Evolutionary conservation across 2,797 vertebrate species (phyloP), one percentile per base, ranked within the genome.

Genomic region (Clamator glandarius): DNA sequence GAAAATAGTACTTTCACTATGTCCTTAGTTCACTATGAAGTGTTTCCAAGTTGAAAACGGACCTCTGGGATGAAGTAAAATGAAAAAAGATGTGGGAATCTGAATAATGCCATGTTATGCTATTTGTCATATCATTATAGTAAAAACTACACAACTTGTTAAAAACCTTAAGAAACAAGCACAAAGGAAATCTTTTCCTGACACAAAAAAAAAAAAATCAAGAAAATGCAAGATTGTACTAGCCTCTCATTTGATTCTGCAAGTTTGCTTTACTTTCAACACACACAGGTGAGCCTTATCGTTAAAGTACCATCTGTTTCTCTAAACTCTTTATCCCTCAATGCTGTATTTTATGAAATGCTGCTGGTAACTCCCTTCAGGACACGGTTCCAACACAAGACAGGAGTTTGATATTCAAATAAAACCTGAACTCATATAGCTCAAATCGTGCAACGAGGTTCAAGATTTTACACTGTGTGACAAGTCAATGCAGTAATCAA

Each of bases 61-160:
- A 83, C 95, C 89, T 93, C 72, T 87, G 90, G 94, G 90, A 96
- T 96, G 93, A 78, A 89, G 92, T 68, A 96, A 92, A 97, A 97
- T 85, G 70, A 96, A 97, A 96, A 97, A 97, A 95, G 62, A 97
- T 96, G 95, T 94, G 97, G 94, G 94, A 96, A 96, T 95, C 91
- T 93, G 94, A 97, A 94, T 36, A 96, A 96, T 87, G 77, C 4
- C 11, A 92, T 81, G 62, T 90, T 94, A 96, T 95, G 96, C 94
- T 96, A 97, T 96, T 96, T 97, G 93, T 97, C 97, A 98, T 98
- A 97, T 97, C 96, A 96, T 97, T 98, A 98, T 7, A 80, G n/a
- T 41, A 48, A 84, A 89, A 95, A 77, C 84, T 28, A 72, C 25
- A 26, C 29, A 94, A 28, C 20, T 91, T 35, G 29, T 66, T 92